Evolutionary conservation across 2,797 vertebrate species (phyloP), one percentile per base, ranked within the genome.

Genomic region (Tympanoctomys barrerae): DNA sequence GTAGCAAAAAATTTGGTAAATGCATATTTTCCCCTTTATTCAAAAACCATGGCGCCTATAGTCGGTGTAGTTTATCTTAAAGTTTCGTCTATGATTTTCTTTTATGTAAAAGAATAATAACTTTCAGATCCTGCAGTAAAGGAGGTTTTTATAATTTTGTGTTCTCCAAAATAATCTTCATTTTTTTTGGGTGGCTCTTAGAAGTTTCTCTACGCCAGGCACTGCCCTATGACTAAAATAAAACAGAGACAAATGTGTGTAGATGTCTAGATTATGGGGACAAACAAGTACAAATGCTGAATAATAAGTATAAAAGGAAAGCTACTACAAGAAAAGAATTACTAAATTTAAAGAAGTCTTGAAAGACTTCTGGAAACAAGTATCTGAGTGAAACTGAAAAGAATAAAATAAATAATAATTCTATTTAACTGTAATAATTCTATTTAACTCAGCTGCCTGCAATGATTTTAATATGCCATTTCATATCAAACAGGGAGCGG

Each of bases 211-310:
- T 86, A 14, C 59, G 33, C 28, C 54, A 70, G 31, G 1, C 9
- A 14, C 24, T 57, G 49, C 24, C 31, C 68, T 31, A 21, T 89
- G 81, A 86, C 31, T 62, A 86, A 92, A 94, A 78, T 5, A 78
- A 62, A 90, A 26, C 62, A 86, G 33, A 94, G 80, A 91, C 42
- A 39, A 79, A 87, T 52, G 49, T 90, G 31, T 52, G 16, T 22
- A 84, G 87, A 96, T 94, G 22, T 59, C 26, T 68, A 89, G 92
- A 95, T 95, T 79, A 54, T n/a, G 85, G 42, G 19, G 57, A 73
- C 21, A 73, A 80, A 77, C 24, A 84, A 75, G 87, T 33, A 62
- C 39, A 78, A 81, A 85, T 39, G 14, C 7, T 85, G 89, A 92
- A 94, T 83, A 83, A 33, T 57, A 83, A 73, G 5, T 24, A 4